phyloP scores from a whole-genome alignment of 1,140 invertebrate genomes.

The Lamellibrachia luymesi region DNA sequence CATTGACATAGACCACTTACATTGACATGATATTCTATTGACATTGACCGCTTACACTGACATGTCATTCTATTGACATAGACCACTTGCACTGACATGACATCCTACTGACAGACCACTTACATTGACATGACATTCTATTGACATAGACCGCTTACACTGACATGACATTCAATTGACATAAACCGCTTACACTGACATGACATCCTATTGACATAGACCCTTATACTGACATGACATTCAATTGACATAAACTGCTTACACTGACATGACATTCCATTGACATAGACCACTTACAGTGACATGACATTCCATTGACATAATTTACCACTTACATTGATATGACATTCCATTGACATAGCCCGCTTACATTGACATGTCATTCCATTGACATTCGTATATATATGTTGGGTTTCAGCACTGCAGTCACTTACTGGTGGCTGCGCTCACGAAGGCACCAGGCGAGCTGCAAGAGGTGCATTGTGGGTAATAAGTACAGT shows the following conservation, averaged over 20 bases:
- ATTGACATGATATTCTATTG: neutral
- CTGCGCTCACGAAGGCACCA: slow-evolving; percentile 30
- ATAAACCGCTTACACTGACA: neutral
- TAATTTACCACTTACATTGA: neutral
- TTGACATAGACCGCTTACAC: neutral
- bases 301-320: neutral
- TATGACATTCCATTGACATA: neutral
- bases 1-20: neutral
- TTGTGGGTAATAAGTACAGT: slow-evolving; percentile 39
- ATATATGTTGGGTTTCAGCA: slow-evolving; percentile 19
- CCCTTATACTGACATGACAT: neutral
- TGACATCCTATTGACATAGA: neutral
- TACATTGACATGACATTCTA: neutral
- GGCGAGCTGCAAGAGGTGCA: slow-evolving; percentile 43
- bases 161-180: neutral
- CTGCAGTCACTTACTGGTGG: slow-evolving; percentile 19
- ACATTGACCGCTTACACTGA: neutral
- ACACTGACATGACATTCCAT: neutral
- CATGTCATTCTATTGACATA: neutral
- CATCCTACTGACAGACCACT: neutral
- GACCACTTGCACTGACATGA: neutral
- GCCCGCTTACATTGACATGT: neutral
- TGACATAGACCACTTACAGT: neutral
- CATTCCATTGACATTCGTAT: neutral
- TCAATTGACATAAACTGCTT: neutral